phyloP scores from a whole-genome alignment of 2,888 invertebrate genomes.

The Fragum fragum region DNA sequence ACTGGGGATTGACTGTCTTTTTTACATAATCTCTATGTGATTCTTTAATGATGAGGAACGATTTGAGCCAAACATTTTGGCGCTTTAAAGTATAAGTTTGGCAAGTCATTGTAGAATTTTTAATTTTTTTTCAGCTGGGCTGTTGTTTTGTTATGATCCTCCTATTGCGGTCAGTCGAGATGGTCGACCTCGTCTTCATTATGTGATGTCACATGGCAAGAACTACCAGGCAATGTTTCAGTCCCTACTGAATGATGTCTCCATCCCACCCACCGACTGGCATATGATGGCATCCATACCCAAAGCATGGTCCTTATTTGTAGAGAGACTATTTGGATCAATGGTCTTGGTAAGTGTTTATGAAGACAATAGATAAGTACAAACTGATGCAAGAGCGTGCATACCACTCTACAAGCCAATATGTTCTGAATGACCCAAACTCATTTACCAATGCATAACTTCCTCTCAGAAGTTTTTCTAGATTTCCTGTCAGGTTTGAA shows the following conservation, averaged over 20 bases:
- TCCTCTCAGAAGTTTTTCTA: too few species aligned
- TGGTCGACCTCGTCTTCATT: conserved; percentile 79
- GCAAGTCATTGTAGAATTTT: too few species aligned
- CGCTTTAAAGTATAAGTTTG: too few species aligned
- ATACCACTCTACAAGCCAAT: too few species aligned
- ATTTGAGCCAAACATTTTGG: too few species aligned
- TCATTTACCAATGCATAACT: too few species aligned
- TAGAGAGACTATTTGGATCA: conserved; percentile 80
- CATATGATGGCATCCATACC: conserved; percentile 77
- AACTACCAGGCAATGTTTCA: conserved; percentile 79
- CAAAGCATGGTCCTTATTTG: conserved; percentile 81
- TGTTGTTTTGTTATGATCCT: conserved; percentile 81
- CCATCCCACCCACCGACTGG: conserved; percentile 83
- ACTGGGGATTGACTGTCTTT: too few species aligned
- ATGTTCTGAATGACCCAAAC: too few species aligned
- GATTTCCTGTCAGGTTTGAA: too few species aligned
- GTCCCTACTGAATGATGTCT: conserved; percentile 80
- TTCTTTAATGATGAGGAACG: too few species aligned
- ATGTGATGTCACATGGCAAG: conserved; percentile 78
- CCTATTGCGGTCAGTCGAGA: conserved; percentile 79
- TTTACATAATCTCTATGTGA: too few species aligned
- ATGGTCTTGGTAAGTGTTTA: conserved; percentile 73
- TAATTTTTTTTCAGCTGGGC: conserved; percentile 76
- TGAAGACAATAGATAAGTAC: background rate
- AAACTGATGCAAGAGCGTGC: too few species aligned